Conservation (phyloP, 2,888 invertebrate genomes). For the Drosophila rubida region DNA sequence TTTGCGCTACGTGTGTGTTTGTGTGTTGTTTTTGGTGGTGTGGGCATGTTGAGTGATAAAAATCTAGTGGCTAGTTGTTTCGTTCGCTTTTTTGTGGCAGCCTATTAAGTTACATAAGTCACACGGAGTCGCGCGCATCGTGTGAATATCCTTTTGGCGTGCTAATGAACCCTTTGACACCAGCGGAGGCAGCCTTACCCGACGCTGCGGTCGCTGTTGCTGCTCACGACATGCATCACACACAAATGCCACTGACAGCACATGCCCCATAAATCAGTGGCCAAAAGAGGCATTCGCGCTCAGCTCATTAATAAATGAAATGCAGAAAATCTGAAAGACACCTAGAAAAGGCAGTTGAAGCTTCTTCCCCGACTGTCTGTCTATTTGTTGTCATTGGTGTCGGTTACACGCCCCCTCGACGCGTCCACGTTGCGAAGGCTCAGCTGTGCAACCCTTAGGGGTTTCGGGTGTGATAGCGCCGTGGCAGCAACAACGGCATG, state of each 20-base stretch:
- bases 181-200: constrained; percentile 7
- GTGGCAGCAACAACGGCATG: constrained; percentile 19
- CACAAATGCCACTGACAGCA: constrained; percentile 51
- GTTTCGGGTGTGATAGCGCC: constrained; percentile 61
- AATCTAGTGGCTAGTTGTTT: constrained; percentile 68
- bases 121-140: constrained; percentile 44
- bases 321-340: constrained; percentile 60
- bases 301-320: constrained; percentile 73
- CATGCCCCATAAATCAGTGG: constrained; percentile 69
- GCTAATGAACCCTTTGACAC: constrained; percentile 76
- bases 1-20: constrained; percentile 30
- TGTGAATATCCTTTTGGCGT: constrained; percentile 76
- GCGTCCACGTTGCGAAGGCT: constrained; percentile 31
- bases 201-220: not conserved
- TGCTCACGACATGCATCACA: constrained; percentile 56
- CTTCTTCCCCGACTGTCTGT: not conserved
- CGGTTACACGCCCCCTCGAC: constrained; percentile 50
- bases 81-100: constrained; percentile 71
- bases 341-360: constrained; percentile 22
- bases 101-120: constrained; percentile 78
- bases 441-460: constrained; percentile 68
- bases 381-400: constrained; percentile 37
- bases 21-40: constrained; percentile 27
- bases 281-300: constrained; percentile 33
- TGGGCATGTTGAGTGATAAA: constrained; percentile 61